phyloP scores from a whole-genome alignment of 1,140 invertebrate species.

The Idris sp. region DNA sequence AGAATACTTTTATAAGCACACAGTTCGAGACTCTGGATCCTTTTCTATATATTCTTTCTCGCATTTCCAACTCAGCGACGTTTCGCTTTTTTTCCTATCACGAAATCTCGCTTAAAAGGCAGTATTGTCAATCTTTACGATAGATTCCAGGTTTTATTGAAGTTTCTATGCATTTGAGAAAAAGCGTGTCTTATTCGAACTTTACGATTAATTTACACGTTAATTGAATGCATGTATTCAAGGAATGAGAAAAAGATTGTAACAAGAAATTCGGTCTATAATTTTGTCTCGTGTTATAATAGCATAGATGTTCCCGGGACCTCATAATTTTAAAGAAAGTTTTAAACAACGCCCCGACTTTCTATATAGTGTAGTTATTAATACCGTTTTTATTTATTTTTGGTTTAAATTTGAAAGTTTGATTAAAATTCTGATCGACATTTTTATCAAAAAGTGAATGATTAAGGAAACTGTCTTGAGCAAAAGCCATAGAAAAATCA shows the following conservation, averaged over 20 bases:
- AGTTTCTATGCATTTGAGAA: constrained; percentile 45
- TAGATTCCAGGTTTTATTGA: constrained; percentile 38
- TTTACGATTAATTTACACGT: constrained; percentile 53
- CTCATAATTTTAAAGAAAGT: constrained; percentile 27
- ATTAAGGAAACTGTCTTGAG: constrained; percentile 25
- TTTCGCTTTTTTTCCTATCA: constrained; percentile 21
- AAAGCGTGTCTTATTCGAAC: constrained; percentile 38
- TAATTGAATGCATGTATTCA: constrained; percentile 49
- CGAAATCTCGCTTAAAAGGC: constrained; percentile 7
- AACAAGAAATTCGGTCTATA: constrained; percentile 39
- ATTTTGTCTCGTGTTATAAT: constrained; percentile 46
- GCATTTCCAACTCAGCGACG: constrained; percentile 3
- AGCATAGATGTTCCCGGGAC: constrained; percentile 12
- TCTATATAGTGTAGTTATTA: no score
- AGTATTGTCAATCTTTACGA: constrained; percentile 41
- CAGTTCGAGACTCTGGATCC: constrained; percentile 10
- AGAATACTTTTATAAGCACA: background rate
- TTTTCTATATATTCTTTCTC: constrained; percentile 19
- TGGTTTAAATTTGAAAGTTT: no score
- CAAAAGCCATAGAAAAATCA: constrained; percentile 29
- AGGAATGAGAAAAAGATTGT: constrained; percentile 20
- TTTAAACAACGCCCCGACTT: constrained; percentile 1
- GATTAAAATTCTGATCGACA: no score
- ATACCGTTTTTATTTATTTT: no score
- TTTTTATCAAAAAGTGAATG: constrained; percentile 8